Base-by-base conservation (phyloP, 2,888 invertebrate species). In the Spilosoma lubricipeda region DNA sequence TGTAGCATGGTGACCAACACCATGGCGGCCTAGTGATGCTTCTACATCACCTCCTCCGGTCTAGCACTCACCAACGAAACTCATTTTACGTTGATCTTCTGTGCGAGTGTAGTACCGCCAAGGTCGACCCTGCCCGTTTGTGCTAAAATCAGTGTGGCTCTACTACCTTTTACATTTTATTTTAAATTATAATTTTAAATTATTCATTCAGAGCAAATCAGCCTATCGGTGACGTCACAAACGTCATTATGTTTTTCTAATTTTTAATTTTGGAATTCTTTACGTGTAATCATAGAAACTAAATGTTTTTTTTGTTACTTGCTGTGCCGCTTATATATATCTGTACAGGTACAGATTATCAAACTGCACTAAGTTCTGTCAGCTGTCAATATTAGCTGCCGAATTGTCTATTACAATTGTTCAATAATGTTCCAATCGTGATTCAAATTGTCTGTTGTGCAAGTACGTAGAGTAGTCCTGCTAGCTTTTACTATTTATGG, bases 391-490 rank as follows among this genome's bases (percentile, higher is more conserved):
- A 72, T 59, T 27, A 70, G 69, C 69, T 42, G n/a, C 65, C 27
- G 45, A 69, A 73, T 48, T 65, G 73, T 70, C 67, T 52, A 69
- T 64, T 39, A 70, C 65, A 39, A 68, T 64, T 39, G 39, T 39
- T 39, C 39, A 39, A 27, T 65, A 52, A 68, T 63, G 45, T 45
- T 67, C 45, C 30, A 69, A 27, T 73, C 69, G 65, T 66, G 69
- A 66, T 70, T 33, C 39, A 33, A 68, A 70, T 56, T 52, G 56
- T 52, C 72, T 59, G 59, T 76, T 78, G 27, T n/a, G 42, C 70
- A 84, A 84, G 83, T 27, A 15, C 18, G 63, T 23, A n/a, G 36
- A 45, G 30, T 15, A 20, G 68, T 20, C 52, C 52, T 36, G 68
- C 52, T 13, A 15, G 56, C n/a, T 69, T 52, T 23, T 69, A 33